Percentiles rank a stretch among this genome's conserved stretches.
Evolutionary conservation across 2,113 vertebrate species (phyloP).

Genomic region (Globicephala melas): DNA sequence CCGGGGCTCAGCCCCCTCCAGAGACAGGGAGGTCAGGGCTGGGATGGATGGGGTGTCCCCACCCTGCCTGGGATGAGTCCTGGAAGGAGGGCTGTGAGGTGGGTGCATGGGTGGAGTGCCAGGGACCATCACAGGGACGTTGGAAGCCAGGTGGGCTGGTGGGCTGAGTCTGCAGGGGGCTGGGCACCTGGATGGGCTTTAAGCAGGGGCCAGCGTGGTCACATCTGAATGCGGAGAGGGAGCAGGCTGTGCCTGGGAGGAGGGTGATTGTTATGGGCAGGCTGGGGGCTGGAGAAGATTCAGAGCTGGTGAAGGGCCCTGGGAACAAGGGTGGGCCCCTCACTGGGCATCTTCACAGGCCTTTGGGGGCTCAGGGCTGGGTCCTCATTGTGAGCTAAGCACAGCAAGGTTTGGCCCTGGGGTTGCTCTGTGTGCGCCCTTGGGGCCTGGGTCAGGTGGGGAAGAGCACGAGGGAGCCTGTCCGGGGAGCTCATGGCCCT

Average conservation of each 20-base stretch:
- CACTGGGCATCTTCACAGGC: neutral
- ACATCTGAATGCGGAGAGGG: fast-evolving
- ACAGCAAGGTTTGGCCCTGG: neutral
- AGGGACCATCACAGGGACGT: fast-evolving
- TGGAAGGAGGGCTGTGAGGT: neutral
- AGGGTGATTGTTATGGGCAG: neutral
- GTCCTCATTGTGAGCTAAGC: neutral
- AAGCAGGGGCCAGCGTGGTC: no score
- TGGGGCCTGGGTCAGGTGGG: neutral
- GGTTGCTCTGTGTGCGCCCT: fast-evolving
- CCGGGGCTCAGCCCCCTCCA: neutral
- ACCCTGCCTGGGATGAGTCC: neutral
- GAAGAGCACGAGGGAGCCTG: fast-evolving
- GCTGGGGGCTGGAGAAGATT: neutral
- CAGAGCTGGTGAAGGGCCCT: neutral
- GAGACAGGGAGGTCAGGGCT: neutral
- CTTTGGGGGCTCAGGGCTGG: neutral
- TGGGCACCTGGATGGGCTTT: neutral
- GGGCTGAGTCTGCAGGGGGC: neutral
- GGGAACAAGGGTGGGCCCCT: neutral
- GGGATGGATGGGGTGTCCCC: neutral
- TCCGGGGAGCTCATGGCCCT: neutral
- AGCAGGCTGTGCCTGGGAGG: neutral
- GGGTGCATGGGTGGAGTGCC: neutral
- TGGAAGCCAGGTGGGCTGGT: neutral